phyloP scores from a whole-genome alignment of 2,888 invertebrate species.

The Lobophora halterata region DNA sequence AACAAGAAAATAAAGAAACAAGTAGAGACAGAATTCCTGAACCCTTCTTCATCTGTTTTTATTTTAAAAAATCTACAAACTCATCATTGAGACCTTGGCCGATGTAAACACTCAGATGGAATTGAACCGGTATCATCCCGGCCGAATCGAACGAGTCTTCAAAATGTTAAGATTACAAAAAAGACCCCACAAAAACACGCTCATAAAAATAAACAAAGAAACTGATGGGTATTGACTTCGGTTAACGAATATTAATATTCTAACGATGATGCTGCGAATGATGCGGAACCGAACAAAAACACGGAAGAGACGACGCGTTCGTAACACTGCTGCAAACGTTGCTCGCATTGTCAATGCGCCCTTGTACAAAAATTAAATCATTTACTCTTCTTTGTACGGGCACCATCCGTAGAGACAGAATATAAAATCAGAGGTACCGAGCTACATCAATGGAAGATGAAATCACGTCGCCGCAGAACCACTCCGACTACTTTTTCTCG shows the following conservation, averaged over 20 bases:
- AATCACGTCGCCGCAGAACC: constrained; percentile 34
- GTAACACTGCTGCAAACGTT: constrained; percentile 21
- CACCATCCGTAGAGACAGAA: constrained; percentile 17
- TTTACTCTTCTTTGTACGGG: constrained; percentile 28
- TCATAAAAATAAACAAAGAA: constrained; percentile 51
- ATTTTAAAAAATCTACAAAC: constrained; percentile 3
- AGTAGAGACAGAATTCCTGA: constrained; percentile 6
- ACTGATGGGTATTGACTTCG: constrained; percentile 35
- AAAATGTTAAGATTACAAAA: constrained; percentile 41
- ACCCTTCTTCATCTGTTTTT: constrained; percentile 5
- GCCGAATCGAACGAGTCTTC: constrained; percentile 28
- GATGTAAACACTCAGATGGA: constrained; percentile 21
- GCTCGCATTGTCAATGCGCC: constrained; percentile 64
- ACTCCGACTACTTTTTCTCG: constrained; percentile 43
- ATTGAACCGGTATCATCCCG: constrained; percentile 38
- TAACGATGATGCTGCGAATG: constrained; percentile 55
- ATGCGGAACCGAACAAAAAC: constrained; percentile 69
- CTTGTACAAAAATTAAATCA: constrained; percentile 53
- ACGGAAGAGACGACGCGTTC: constrained; percentile 59
- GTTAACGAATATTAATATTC: constrained; percentile 70
- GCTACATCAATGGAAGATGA: constrained; percentile 33
- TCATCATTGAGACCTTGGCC: constrained; percentile 30
- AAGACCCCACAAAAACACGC: constrained; percentile 39
- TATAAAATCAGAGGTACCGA: constrained; percentile 26
- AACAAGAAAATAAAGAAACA: constrained; percentile 3